A percentile compares a stretch with the other conserved stretches of the same genome.
Evolutionary conservation across 2,888 invertebrate genomes (phyloP).

Genomic region (Trissonchulus sp.): DNA sequence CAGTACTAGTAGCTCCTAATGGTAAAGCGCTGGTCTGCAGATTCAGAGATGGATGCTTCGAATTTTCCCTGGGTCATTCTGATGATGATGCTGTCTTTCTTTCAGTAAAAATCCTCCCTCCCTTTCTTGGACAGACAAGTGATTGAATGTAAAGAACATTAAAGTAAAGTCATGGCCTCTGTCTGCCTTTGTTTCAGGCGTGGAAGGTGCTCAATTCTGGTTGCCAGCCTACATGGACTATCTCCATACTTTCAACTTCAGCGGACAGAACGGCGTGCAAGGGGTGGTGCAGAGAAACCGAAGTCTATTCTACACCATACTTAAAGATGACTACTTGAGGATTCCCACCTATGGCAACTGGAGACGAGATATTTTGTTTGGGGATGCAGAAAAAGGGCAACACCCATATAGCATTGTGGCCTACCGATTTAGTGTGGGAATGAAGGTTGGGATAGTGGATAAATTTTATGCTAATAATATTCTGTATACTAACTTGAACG

Average conservation of each 20-base stretch:
- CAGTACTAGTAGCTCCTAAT: no score
- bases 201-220: conserved; percentile 49
- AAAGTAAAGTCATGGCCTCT: no score
- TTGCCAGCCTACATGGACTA: conserved; percentile 45
- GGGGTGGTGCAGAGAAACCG: background rate
- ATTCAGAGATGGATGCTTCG: no score
- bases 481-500: no score
- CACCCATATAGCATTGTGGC: conserved; percentile 13
- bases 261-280: background rate
- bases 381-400: background rate
- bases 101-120: no score
- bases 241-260: conserved; percentile 26
- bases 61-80: no score
- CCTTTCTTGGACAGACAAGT: no score
- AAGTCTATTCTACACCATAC: conserved; percentile 11
- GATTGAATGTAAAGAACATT: no score
- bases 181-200: conserved; percentile 35
- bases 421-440: conserved; percentile 16
- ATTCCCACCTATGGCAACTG: conserved; percentile 6
- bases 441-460: conserved; percentile 2
- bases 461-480: no score
- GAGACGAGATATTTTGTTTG: conserved; percentile 19
- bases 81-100: no score
- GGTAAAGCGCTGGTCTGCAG: no score
- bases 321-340: background rate